phyloP scores from a whole-genome alignment of 2,888 invertebrate species.

The Sminthurinus aureus region DNA sequence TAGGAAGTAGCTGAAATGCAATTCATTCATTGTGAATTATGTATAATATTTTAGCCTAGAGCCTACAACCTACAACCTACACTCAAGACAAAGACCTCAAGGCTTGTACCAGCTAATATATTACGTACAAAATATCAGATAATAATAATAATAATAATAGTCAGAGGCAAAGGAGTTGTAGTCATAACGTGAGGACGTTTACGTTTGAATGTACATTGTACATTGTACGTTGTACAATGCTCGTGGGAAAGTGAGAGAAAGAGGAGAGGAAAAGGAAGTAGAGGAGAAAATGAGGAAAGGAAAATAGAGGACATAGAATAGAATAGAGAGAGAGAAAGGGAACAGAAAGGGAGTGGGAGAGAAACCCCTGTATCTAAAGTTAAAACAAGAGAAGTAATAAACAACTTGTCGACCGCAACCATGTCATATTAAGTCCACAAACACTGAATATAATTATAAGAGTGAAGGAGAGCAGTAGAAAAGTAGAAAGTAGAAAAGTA shows the following conservation, averaged over 20 bases:
- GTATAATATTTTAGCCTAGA: too few species aligned
- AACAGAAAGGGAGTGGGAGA: background rate
- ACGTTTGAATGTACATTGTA: background rate
- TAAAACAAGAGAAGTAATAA: slow-evolving; percentile 23
- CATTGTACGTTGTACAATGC: too few species aligned
- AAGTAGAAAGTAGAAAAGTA: too few species aligned
- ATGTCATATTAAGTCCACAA: slow-evolving; percentile 34
- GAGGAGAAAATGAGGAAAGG: background rate
- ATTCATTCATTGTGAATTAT: too few species aligned
- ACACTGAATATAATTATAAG: slow-evolving; percentile 33
- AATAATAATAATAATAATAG: too few species aligned
- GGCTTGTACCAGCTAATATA: too few species aligned
- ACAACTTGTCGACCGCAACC: slow-evolving; percentile 35
- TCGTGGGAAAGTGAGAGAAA: slow-evolving; percentile 10
- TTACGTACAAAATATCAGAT: too few species aligned
- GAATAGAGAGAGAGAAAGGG: slow-evolving; percentile 2
- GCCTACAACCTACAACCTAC: too few species aligned
- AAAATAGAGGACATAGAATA: background rate
- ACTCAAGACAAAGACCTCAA: too few species aligned
- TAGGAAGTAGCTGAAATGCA: too few species aligned
- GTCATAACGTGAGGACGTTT: too few species aligned
- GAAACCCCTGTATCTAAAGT: background rate
- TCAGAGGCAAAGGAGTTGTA: too few species aligned
- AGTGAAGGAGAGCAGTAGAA: background rate
- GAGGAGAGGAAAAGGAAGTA: background rate